These are phyloP conservation scores for Pseudochirops cupreus DNA, from an alignment of 2,797 vertebrate genomes.

Conservation along the genomic window DNA sequence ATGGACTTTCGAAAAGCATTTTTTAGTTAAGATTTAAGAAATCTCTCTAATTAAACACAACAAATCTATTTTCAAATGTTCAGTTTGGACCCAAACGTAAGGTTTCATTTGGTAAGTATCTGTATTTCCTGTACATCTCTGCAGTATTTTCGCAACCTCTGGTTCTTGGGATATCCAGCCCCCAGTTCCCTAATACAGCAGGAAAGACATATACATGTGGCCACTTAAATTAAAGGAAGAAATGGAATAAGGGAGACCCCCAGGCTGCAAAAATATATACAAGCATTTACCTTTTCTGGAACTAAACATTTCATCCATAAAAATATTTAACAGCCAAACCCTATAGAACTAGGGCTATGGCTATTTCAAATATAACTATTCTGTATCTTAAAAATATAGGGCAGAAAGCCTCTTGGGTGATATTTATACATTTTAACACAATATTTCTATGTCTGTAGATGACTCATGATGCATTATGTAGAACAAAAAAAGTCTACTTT, in stretches of 20 bases:
- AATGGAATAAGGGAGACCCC: conserved; percentile 83
- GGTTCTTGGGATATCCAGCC: conserved; percentile 87
- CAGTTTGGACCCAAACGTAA: conserved; percentile 69
- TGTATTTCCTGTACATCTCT: conserved; percentile 66
- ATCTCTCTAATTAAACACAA: conserved; percentile 74
- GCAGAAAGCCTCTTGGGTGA: conserved; percentile 87
- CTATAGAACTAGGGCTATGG: conserved; percentile 91
- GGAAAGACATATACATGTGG: conserved; percentile 85
- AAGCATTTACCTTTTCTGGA: conserved; percentile 87
- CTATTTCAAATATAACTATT: conserved; percentile 89
- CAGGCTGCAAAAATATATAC: conserved; percentile 89
- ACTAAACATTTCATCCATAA: conserved; percentile 89
- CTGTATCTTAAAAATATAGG: conserved; percentile 91
- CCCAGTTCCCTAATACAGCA: conserved; percentile 86
- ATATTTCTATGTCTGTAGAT: conserved; percentile 85
- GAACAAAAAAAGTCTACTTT: conserved; percentile 83
- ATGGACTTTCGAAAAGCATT: conserved; percentile 75
- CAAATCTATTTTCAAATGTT: conserved; percentile 74
- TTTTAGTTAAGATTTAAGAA: conserved; percentile 74
- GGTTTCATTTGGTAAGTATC: conserved; percentile 74
- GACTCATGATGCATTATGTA: conserved; percentile 84
- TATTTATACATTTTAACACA: conserved; percentile 88
- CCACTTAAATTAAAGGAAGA: conserved; percentile 88
- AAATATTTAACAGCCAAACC: conserved; percentile 89
- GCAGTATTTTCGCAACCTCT: conserved; percentile 75